phyloP scores from a whole-genome alignment of 2,888 invertebrate genomes.

The Yponomeuta evonymella region DNA sequence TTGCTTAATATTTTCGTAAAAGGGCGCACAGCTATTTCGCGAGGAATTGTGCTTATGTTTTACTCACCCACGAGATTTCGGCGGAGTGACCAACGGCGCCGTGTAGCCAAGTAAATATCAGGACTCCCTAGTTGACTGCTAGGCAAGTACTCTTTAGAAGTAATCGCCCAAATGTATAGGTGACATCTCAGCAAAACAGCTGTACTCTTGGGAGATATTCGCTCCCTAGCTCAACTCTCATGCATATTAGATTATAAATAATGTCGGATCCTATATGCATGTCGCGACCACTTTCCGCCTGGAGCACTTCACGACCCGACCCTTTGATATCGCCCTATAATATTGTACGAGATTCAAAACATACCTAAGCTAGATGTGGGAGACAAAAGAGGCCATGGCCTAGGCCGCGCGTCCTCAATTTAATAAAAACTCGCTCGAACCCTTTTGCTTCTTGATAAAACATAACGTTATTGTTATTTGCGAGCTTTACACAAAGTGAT shows the following conservation, averaged over 20 bases:
- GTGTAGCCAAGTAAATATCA: too few relatives aligned
- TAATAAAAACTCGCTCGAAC: slow-evolving; percentile 9
- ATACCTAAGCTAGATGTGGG: slow-evolving; percentile 17
- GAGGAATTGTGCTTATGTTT: neutral
- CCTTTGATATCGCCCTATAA: slow-evolving; percentile 22
- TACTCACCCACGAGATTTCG: too few relatives aligned
- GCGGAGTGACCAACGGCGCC: too few relatives aligned
- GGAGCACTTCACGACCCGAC: slow-evolving; percentile 23
- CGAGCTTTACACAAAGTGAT: slow-evolving; percentile 8
- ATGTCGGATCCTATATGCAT: slow-evolving; percentile 39
- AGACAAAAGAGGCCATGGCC: slow-evolving; percentile 14
- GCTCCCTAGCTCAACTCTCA: slow-evolving; percentile 34
- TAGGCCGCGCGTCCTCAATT: slow-evolving; percentile 7
- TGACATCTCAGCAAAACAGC: neutral
- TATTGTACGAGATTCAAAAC: slow-evolving; percentile 20
- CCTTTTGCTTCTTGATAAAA: slow-evolving; percentile 6
- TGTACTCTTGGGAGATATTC: slow-evolving; percentile 24
- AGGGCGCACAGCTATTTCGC: slow-evolving; percentile 30
- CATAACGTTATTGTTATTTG: slow-evolving; percentile 10
- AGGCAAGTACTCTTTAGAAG: too few relatives aligned
- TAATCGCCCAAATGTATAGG: neutral
- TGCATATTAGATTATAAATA: slow-evolving; percentile 61
- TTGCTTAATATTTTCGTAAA: slow-evolving; percentile 61
- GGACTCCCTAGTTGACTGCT: too few relatives aligned
- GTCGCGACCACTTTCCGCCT: slow-evolving; percentile 40